Evolutionary conservation across 2,888 invertebrate species (phyloP), one percentile per base, ranked within the genome.

Genomic region (Leptopilina drosophilae): DNA sequence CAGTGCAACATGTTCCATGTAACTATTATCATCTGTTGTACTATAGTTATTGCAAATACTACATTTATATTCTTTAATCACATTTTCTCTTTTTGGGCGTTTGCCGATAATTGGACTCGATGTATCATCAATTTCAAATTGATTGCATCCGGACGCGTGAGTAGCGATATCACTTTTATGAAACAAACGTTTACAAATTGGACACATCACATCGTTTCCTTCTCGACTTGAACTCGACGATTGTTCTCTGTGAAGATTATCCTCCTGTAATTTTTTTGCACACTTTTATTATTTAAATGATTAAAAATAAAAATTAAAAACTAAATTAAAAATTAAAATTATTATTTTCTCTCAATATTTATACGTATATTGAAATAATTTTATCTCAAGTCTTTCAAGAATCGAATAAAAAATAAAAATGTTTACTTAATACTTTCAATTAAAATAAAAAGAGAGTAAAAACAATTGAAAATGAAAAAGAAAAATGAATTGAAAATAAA

Each of bases 111-210:
- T 5, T 2, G 11, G 12, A 15, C 49, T 1, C 40, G 64, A 64
- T 77, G 73, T 12, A 73, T 76, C 80, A 14, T 78, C 65, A 7
- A 76, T 69, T 0, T 65, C 83, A 67, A 82, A 90, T 77, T 86
- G 87, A 14, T 87, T 83, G 49, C 90, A 90, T 53, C 78, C 81
- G 4, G 87, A 87, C 15, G 90, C 90, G 79, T 90, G 90, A 46
- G 65, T 75, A 76, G 87, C 85, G 78, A 90, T 89, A 53, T 86
- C 79, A 12, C 83, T 80, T 53, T 11, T 64, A 33, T 86, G 78
- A 53, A 89, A 90, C 9, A 42, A 66, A 66, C 85, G 84, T 66
- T 84, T 85, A 78, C 90, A 90, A 66, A 90, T 89, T 5, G 90
- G 90, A 78, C 90, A 90, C 12, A 11, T 20, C 9, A 26, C 73